These are phyloP conservation scores for Eristalis arbustorum DNA, from an alignment of 2,888 invertebrate genomes.

Conservation along the genomic window DNA sequence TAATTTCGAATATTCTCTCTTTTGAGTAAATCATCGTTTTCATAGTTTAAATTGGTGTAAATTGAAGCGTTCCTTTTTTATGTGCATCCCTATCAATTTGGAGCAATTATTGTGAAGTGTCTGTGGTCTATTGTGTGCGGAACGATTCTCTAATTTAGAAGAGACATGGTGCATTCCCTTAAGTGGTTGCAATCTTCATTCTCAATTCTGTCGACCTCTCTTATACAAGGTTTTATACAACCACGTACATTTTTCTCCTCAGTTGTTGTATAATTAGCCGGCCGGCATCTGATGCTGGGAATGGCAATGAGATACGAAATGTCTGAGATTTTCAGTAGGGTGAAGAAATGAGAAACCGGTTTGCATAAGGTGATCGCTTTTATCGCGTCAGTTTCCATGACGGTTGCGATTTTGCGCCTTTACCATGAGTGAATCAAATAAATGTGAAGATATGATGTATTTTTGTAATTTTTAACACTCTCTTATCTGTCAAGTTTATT, in stretches of 20 bases:
- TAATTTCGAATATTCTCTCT: conserved; percentile 16
- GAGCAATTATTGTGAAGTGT: conserved; percentile 51
- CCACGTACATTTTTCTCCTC: not conserved
- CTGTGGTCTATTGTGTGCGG: conserved; percentile 24
- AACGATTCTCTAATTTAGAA: conserved; percentile 25
- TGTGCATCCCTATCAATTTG: conserved; percentile 39
- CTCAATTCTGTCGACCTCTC: not conserved
- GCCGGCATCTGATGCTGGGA: conserved; percentile 19
- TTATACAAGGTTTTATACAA: not conserved
- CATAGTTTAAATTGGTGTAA: conserved; percentile 40
- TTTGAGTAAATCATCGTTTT: conserved; percentile 1
- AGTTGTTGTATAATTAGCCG: conserved; percentile 32
- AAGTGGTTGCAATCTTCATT: not conserved
- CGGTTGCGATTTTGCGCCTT: conserved; percentile 8
- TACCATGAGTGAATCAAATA: not conserved
- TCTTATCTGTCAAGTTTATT: not conserved
- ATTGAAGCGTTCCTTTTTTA: conserved; percentile 33
- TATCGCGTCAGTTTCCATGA: not conserved
- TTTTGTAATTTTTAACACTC: not conserved
- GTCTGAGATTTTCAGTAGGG: not conserved
- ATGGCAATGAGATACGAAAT: not conserved
- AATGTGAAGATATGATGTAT: not conserved
- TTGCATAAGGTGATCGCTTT: not conserved
- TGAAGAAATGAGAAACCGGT: conserved; percentile 29
- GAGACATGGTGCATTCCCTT: not conserved